Base-by-base conservation (phyloP, 2,797 vertebrate genomes). In the Borostomias antarcticus region DNA sequence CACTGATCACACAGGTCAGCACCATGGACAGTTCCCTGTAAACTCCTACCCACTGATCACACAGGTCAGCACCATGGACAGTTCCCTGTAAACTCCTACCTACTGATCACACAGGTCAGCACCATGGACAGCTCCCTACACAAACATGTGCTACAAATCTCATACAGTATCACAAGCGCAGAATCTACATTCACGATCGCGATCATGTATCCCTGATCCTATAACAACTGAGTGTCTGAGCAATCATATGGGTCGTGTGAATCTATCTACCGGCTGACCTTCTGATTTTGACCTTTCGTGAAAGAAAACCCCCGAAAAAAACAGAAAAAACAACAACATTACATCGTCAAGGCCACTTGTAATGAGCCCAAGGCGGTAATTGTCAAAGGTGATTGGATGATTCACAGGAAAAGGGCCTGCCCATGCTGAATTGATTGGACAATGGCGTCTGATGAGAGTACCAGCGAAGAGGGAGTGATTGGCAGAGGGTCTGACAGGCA, bases 51-150 rank as follows among this genome's bases (percentile, higher is more conserved):
- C n/a, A n/a, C n/a, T n/a, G n/a, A n/a, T n/a, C n/a, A n/a, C n/a
- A n/a, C n/a, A n/a, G n/a, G n/a, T n/a, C n/a, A n/a, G n/a, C n/a
- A n/a, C n/a, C n/a, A n/a, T n/a, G n/a, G n/a, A n/a, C n/a, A n/a
- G n/a, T n/a, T n/a, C n/a, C n/a, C n/a, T n/a, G n/a, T n/a, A n/a
- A n/a, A n/a, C n/a, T n/a, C n/a, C n/a, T n/a, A n/a, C n/a, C n/a
- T n/a, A n/a, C 30, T 32, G 48, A 21, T 10, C 61, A n/a, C 0
- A 47, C 58, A 54, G 29, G 74, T 73, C 78, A 81, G 78, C 60
- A 76, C 73, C 64, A 68, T 10, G 68, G 74, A 81, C 60, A 81
- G 77, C 75, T 80, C 62, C 70, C 1, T 43, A 37, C 9, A 19
- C 9, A 13, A 21, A 37, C 33, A 21, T 15, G 11, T 15, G 15